Conservation (phyloP, 1,140 invertebrate genomes). For the Piezodorus guildinii region DNA sequence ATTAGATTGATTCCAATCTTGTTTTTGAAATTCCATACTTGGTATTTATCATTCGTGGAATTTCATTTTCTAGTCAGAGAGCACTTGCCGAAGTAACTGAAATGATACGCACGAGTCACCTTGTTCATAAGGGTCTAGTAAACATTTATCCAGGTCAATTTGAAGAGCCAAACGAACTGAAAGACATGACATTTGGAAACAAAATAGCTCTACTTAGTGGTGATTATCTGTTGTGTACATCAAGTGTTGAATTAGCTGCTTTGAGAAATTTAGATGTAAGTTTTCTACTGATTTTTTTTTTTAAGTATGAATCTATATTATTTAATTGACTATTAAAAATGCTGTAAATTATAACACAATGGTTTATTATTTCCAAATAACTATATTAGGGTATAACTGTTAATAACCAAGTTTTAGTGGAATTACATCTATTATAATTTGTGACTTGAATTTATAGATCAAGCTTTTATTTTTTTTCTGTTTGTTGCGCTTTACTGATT, state of each 20-base stretch:
- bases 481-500: too few relatives aligned
- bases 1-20: too few relatives aligned
- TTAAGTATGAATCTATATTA: too few relatives aligned
- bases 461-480: too few relatives aligned
- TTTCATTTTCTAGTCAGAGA: slow-evolving; percentile 52
- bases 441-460: too few relatives aligned
- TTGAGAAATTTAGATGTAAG: slow-evolving; percentile 59
- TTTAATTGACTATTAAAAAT: too few relatives aligned
- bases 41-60: slow-evolving; percentile 13
- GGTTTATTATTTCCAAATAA: too few relatives aligned
- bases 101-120: slow-evolving; percentile 93
- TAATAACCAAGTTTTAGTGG: too few relatives aligned
- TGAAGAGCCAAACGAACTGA: slow-evolving; percentile 42
- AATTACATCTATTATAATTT: too few relatives aligned
- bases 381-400: too few relatives aligned
- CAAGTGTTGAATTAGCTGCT: slow-evolving; percentile 72
- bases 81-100: slow-evolving; percentile 89
- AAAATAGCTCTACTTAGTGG: slow-evolving; percentile 89
- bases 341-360: too few relatives aligned
- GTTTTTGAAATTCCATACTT: too few relatives aligned
- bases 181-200: slow-evolving; percentile 86
- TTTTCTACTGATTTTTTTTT: neutral
- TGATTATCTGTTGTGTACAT: slow-evolving; percentile 83
- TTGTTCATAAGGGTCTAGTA: slow-evolving; percentile 84
- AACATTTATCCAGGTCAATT: slow-evolving; percentile 55